A percentile compares a stretch with the other conserved stretches of the same genome.
These are phyloP conservation scores for Lepilemur septentrionalis DNA, from an alignment of 2,797 vertebrate genomes.

Conservation along the genomic window DNA sequence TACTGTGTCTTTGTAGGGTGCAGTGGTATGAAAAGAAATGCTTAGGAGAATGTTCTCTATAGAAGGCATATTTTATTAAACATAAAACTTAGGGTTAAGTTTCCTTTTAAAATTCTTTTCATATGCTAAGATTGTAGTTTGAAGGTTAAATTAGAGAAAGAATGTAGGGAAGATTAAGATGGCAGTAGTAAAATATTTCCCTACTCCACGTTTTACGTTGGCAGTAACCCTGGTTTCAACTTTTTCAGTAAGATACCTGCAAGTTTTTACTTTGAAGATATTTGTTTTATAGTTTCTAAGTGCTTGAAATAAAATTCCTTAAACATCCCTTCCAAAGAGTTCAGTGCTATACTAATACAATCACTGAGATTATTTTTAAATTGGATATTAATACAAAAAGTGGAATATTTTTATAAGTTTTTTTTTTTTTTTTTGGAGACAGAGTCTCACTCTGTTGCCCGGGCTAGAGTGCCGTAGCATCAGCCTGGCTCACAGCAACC, in stretches of 20 bases:
- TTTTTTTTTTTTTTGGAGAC: no score
- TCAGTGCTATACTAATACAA: conserved; percentile 69
- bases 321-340: conserved; percentile 50
- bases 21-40: conserved; percentile 22
- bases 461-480: no score
- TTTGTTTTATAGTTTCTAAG: conserved; percentile 67
- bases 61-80: background rate
- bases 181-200: background rate
- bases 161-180: background rate
- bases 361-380: conserved; percentile 77
- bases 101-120: conserved; percentile 15
- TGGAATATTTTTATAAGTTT: conserved; percentile 78
- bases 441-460: no score
- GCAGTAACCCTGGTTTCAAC: background rate
- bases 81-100: background rate
- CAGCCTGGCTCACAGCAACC: no score
- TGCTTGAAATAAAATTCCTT: conserved; percentile 68
- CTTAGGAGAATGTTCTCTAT: background rate
- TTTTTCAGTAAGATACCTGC: conserved; percentile 61
- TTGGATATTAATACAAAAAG: conserved; percentile 77
- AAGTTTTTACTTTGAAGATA: conserved; percentile 69
- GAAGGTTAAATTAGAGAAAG: background rate
- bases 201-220: background rate
- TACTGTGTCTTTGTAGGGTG: background rate
- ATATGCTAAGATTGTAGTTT: background rate